phyloP scores from a whole-genome alignment of 2,797 vertebrate genomes.

The Mycteria americana region DNA sequence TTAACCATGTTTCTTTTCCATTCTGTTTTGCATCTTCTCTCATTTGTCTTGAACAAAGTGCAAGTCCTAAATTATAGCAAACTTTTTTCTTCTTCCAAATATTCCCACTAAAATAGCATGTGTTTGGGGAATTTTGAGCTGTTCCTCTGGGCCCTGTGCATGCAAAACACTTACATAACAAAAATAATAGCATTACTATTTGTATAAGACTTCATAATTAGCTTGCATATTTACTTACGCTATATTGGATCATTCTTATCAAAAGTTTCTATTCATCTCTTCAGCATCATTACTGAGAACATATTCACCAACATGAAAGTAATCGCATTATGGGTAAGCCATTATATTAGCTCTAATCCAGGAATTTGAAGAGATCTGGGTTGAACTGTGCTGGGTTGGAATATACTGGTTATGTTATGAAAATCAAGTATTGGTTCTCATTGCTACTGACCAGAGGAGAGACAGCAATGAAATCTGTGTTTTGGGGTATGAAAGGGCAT shows the following conservation, averaged over 20 bases:
- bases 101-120: background rate
- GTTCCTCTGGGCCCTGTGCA: background rate
- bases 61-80: constrained; percentile 20
- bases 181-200: background rate
- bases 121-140: background rate
- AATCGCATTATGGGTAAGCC: constrained; percentile 35
- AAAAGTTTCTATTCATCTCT: constrained; percentile 10
- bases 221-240: background rate
- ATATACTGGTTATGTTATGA: background rate
- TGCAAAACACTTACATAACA: background rate
- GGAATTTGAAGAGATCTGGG: background rate
- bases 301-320: background rate
- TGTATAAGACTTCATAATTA: background rate
- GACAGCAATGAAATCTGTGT: background rate
- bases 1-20: constrained; percentile 33
- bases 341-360: background rate
- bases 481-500: background rate
- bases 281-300: background rate
- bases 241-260: background rate
- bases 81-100: constrained; percentile 54
- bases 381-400: background rate
- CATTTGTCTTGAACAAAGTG: constrained; percentile 48
- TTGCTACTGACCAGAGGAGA: background rate
- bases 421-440: background rate
- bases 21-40: constrained; percentile 56